A percentile compares a stretch with the other conserved stretches of the same genome.
Evolutionary conservation across 1,140 invertebrate genomes (phyloP).

Genomic region (Steinernema khuongi): DNA sequence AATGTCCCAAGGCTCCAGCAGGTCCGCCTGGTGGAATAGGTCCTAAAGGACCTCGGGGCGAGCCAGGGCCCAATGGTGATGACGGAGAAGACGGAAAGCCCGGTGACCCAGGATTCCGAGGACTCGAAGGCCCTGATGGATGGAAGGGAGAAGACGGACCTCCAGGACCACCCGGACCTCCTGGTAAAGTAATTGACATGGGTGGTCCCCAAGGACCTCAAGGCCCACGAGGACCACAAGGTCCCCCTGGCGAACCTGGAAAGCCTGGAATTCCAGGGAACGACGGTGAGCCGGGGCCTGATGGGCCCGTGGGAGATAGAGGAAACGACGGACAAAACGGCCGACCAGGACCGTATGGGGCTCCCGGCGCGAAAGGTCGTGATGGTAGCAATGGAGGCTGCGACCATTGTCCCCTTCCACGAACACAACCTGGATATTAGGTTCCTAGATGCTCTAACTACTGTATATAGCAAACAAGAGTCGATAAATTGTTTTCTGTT

Average conservation of each 20-base stretch:
- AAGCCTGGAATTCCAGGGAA: not conserved
- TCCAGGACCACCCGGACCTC: not conserved
- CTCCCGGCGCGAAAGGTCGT: not conserved
- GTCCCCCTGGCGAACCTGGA: not conserved
- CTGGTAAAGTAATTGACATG: not conserved
- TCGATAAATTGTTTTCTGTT: no score
- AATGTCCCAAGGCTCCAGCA: not conserved
- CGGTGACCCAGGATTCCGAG: not conserved
- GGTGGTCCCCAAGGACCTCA: not conserved
- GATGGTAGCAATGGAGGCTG: not conserved
- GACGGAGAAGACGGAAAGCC: not conserved
- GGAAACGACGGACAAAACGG: not conserved
- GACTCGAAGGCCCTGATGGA: not conserved
- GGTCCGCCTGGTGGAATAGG: not conserved
- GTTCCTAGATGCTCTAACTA: no score
- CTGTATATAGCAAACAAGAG: no score
- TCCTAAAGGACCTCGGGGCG: not conserved
- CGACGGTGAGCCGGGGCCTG: not conserved
- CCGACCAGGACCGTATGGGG: not conserved
- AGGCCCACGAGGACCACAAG: not conserved
- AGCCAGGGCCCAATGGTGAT: not conserved
- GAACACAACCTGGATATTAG: not conserved
- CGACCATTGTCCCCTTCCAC: not conserved
- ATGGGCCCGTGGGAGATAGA: not conserved
- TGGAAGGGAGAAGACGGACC: not conserved